A percentile compares a stretch with the other conserved stretches of the same genome.
phyloP scores from a whole-genome alignment of 2,888 invertebrate species.

The Pocota personata region DNA sequence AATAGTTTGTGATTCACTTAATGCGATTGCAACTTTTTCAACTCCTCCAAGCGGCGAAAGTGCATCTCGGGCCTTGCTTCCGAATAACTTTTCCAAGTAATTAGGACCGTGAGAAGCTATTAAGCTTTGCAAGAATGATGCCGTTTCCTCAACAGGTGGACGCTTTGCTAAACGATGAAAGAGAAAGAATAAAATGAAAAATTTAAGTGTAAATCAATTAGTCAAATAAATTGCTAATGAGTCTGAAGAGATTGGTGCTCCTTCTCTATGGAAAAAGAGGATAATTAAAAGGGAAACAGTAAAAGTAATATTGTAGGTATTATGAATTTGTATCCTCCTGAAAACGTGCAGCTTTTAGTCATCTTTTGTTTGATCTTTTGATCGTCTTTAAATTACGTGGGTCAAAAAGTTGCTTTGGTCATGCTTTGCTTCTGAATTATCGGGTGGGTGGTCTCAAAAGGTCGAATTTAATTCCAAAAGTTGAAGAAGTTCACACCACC shows the following conservation, averaged over 20 bases:
- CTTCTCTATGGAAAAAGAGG: background rate
- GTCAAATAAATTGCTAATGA: constrained; percentile 27
- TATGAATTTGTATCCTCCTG: background rate
- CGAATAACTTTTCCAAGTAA: constrained; percentile 97
- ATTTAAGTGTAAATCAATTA: constrained; percentile 37
- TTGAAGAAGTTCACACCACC: background rate
- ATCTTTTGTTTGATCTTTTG: background rate
- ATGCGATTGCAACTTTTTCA: constrained; percentile 96
- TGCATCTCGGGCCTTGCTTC: constrained; percentile 96
- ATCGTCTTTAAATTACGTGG: constrained; percentile 10
- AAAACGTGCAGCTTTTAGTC: background rate
- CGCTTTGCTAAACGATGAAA: constrained; percentile 89
- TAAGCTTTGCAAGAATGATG: constrained; percentile 96
- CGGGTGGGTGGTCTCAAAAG: background rate
- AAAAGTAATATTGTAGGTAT: background rate
- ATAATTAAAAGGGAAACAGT: constrained; percentile 23
- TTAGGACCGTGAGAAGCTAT: constrained; percentile 97
- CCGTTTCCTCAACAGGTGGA: constrained; percentile 98
- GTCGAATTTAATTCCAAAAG: constrained; percentile 15
- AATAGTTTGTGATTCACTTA: constrained; percentile 96
- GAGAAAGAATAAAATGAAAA: constrained; percentile 74
- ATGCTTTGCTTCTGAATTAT: background rate
- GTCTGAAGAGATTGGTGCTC: background rate
- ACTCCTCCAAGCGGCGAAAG: constrained; percentile 96
- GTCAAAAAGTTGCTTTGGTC: background rate